Conservation (phyloP, 2,797 vertebrate genomes). For the Eulemur coronatus region DNA sequence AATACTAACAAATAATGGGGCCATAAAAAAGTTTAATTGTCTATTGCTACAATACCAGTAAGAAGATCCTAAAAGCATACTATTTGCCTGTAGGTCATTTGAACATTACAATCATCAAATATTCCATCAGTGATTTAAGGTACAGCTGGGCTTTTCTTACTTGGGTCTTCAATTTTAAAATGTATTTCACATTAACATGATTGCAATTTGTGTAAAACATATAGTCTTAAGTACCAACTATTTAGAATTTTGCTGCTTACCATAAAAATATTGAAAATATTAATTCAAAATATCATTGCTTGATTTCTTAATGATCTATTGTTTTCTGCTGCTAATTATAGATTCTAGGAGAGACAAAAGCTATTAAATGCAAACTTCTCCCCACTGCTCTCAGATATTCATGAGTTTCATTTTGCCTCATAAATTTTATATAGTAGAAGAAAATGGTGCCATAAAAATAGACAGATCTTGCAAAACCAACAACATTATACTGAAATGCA, state of each 20-base stretch:
- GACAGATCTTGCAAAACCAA: not conserved
- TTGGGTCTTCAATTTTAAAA: conserved; percentile 67
- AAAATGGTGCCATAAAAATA: not conserved
- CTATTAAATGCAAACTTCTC: not conserved
- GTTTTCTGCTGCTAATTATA: conserved; percentile 72
- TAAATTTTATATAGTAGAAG: not conserved
- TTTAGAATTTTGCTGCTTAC: conserved; percentile 70
- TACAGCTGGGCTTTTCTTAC: conserved; percentile 20
- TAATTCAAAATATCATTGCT: conserved; percentile 66
- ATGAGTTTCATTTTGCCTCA: conserved; percentile 28
- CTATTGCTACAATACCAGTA: not conserved
- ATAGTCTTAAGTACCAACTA: conserved; percentile 67
- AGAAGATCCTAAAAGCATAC: not conserved
- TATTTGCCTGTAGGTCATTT: conserved; percentile 12
- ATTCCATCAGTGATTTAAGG: conserved; percentile 39
- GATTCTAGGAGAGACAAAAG: conserved; percentile 48
- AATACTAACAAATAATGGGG: conserved; percentile 49
- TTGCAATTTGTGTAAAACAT: conserved; percentile 78
- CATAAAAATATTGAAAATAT: conserved; percentile 76
- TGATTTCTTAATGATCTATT: conserved; percentile 79
- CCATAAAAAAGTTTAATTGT: conserved; percentile 5
- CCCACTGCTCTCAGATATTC: not conserved
- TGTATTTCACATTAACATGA: conserved; percentile 61
- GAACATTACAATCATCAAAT: conserved; percentile 43
- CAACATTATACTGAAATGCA: not conserved